These are phyloP conservation scores for Anthopleura xanthogrammica DNA, from an alignment of 92 coral and sea anemone genomes.

Conservation along the genomic window DNA sequence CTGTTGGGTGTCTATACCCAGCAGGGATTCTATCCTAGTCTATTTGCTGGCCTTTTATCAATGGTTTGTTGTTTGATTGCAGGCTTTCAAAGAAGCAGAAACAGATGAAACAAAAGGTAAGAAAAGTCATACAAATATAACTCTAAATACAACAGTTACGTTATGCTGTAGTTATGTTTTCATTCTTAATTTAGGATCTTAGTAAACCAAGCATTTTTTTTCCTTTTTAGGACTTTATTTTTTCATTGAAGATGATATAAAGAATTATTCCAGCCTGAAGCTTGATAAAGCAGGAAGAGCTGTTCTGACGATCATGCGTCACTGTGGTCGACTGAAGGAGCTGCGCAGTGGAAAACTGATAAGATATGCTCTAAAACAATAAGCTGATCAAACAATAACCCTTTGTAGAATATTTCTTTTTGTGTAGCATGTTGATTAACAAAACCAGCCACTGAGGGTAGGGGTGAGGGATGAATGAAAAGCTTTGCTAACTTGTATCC, in stretches of 20 bases:
- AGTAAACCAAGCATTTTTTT: neutral
- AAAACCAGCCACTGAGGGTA: neutral
- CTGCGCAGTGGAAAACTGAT: constrained; percentile 79
- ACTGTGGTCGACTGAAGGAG: constrained; percentile 86
- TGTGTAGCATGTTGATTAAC: neutral
- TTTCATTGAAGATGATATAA: constrained; percentile 80
- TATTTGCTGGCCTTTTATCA: neutral
- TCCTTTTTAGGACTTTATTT: constrained; percentile 68
- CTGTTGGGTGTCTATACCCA: too few species aligned
- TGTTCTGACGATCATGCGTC: constrained; percentile 71
- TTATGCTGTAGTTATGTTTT: neutral
- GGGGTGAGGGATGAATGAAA: neutral
- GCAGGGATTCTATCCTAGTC: too few species aligned
- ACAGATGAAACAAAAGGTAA: constrained; percentile 81
- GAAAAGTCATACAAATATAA: neutral
- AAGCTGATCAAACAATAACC: neutral
- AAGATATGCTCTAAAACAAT: constrained; percentile 58
- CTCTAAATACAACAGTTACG: too few species aligned
- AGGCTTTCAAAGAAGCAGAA: constrained; percentile 98
- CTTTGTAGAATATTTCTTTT: neutral
- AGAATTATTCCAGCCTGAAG: constrained; percentile 77
- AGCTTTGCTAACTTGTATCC: neutral
- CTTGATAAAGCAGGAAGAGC: constrained; percentile 79
- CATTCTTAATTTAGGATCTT: neutral
- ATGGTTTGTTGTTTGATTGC: neutral